A percentile compares a stretch with the other conserved stretches of the same genome.
phyloP scores from a whole-genome alignment of 1,140 invertebrate genomes.

The Anoplolepis gracilipes region DNA sequence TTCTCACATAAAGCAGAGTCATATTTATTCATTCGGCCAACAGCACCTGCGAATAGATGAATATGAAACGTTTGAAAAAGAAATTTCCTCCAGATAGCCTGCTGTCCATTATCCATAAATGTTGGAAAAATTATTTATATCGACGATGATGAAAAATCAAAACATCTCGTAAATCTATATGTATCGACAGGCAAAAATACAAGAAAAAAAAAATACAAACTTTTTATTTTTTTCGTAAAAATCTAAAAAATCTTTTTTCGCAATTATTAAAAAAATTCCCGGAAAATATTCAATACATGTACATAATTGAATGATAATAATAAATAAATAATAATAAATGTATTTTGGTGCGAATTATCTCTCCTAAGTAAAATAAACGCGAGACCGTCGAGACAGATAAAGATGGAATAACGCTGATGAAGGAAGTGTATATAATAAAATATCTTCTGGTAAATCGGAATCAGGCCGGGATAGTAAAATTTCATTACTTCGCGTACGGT shows the following conservation, averaged over 20 bases:
- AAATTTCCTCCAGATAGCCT: neutral
- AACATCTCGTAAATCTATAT: neutral
- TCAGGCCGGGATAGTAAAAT: conserved; percentile 66
- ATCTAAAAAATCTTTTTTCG: too few species aligned
- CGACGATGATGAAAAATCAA: neutral
- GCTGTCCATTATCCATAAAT: conserved; percentile 28
- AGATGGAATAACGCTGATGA: neutral
- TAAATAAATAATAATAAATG: too few species aligned
- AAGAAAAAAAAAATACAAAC: neutral
- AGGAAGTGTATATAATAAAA: conserved; percentile 10
- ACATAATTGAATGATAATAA: neutral
- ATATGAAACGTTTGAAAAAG: neutral
- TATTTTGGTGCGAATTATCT: neutral
- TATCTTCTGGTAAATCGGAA: neutral
- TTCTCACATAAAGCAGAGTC: conserved; percentile 24
- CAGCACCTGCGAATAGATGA: conserved; percentile 26
- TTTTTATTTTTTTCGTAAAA: neutral
- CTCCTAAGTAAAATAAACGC: neutral
- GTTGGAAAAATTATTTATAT: neutral
- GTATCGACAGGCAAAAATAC: too few species aligned
- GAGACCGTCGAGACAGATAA: neutral
- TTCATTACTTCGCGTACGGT: conserved; percentile 66
- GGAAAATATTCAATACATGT: neutral
- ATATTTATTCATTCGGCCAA: conserved; percentile 48
- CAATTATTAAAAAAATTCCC: neutral